Conservation (phyloP, 2,113 vertebrate genomes). For the Stomatorhinus ivindoensis region DNA sequence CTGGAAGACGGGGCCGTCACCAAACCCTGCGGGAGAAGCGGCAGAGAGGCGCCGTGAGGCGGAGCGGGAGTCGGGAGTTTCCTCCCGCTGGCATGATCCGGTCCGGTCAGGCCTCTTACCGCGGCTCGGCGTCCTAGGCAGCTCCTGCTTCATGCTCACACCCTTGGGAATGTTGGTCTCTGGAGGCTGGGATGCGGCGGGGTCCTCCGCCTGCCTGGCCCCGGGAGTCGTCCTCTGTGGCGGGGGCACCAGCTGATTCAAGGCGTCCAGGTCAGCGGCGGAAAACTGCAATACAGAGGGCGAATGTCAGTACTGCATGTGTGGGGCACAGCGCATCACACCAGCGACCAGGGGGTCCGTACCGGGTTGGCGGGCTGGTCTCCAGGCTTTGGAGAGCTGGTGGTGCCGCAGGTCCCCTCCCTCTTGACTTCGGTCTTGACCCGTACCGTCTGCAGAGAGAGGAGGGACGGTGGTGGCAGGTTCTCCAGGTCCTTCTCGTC, state of each 20-base stretch:
- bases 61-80: neutral
- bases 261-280: constrained; percentile 71
- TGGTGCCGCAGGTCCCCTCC: constrained; percentile 45
- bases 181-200: constrained; percentile 45
- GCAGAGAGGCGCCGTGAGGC: neutral
- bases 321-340: neutral
- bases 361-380: constrained; percentile 59
- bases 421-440: constrained; percentile 79
- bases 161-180: constrained; percentile 55
- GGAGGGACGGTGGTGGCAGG: constrained; percentile 62
- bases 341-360: neutral
- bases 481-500: constrained; percentile 81
- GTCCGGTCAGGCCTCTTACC: constrained; percentile 32
- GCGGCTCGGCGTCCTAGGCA: constrained; percentile 50
- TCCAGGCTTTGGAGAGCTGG: constrained; percentile 44
- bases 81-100: neutral
- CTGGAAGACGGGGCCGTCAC: constrained; percentile 57
- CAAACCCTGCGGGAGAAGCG: constrained; percentile 44
- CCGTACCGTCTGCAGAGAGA: constrained; percentile 80
- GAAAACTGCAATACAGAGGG: constrained; percentile 42
- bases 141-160: constrained; percentile 68
- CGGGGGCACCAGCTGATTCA: constrained; percentile 76
- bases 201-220: constrained; percentile 50
- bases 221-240: constrained; percentile 64
- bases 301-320: neutral